Base-by-base conservation (phyloP, 2,888 invertebrate species). In the Leptinotarsa peninsularis region DNA sequence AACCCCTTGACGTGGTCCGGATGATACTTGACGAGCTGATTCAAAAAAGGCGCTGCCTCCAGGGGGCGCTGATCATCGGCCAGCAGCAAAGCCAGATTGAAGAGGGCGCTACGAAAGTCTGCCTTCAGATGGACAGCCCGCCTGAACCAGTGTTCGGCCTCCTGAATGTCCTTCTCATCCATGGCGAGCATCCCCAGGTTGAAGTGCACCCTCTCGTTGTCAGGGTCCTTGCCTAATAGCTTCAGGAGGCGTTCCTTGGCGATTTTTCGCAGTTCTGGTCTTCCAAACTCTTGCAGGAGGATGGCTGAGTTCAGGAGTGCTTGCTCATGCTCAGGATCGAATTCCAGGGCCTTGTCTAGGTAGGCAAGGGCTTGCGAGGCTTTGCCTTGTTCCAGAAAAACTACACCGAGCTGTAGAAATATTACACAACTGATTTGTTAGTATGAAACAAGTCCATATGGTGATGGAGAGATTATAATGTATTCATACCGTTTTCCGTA, bases 231-330 rank as follows among this genome's bases (percentile, higher is more conserved):
- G 82, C 94, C 92, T 67, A 97, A 89, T 52, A 98, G 91, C 84
- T 95, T 95, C 56, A 95, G 90, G 4, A 98, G 91, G 70, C 98
- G 90, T 84, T 95, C 94, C 73, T 94, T 90, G 1, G 96, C 96
- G 23, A 95, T 90, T 86, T 94, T 94, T 75, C 96, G 91, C 75
- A 95, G 89, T 83, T 95, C 94, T 0, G 93, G 93, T 0, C 95
- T 92, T 0, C 96, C 96, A 73, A 95, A 90, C 88, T 98, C 98
- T 89, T 98, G 98, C 80, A 98, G 91, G 70, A 98, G 90, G 84
- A 98, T 97, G 49, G 98, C 98, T 0, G 98, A 98, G 89, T 98
- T 98, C 70, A 98, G 91, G 76, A 98, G 89, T 1, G 98, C 97
- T 88, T 97, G 97, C 86, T 97, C 96, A 86, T 98, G 98, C 81